These are phyloP conservation scores for Sphinx pinastri DNA, from an alignment of 2,888 invertebrate genomes.

Conservation along the genomic window DNA sequence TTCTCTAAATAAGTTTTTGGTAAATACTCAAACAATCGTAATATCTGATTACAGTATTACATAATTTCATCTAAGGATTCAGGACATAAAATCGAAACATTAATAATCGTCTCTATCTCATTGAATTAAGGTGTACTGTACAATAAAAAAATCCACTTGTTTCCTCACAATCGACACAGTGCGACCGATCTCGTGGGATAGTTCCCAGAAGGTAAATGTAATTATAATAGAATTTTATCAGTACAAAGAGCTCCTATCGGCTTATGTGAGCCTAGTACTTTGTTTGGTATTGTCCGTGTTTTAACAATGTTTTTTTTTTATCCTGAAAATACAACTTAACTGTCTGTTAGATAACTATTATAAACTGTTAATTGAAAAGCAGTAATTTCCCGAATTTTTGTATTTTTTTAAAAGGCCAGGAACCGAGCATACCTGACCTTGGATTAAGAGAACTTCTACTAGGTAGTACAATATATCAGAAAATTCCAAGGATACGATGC, in stretches of 20 bases:
- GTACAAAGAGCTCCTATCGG: constrained; percentile 53
- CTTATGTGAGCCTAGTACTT: constrained; percentile 59
- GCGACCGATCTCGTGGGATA: constrained; percentile 71
- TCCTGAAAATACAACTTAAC: background rate
- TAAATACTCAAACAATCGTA: background rate
- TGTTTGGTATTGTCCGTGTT: constrained; percentile 4
- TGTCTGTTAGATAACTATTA: no score
- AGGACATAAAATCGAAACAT: background rate
- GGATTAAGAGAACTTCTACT: no score
- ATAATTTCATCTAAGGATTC: constrained; percentile 6
- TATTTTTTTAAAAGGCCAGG: no score
- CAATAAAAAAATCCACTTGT: constrained; percentile 32
- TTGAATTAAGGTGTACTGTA: constrained; percentile 28
- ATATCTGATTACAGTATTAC: background rate
- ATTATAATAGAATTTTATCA: constrained; percentile 45
- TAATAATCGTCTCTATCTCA: constrained; percentile 36
- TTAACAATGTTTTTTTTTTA: background rate
- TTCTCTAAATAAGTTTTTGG: background rate
- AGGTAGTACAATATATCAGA: no score
- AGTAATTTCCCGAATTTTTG: no score
- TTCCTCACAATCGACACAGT: constrained; percentile 46
- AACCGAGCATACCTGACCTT: no score
- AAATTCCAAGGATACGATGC: no score
- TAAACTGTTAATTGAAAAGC: no score
- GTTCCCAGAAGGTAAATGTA: constrained; percentile 61